These are phyloP conservation scores for Elgonia sp. DNA, from an alignment of 2,888 invertebrate species.

Conservation along the genomic window DNA sequence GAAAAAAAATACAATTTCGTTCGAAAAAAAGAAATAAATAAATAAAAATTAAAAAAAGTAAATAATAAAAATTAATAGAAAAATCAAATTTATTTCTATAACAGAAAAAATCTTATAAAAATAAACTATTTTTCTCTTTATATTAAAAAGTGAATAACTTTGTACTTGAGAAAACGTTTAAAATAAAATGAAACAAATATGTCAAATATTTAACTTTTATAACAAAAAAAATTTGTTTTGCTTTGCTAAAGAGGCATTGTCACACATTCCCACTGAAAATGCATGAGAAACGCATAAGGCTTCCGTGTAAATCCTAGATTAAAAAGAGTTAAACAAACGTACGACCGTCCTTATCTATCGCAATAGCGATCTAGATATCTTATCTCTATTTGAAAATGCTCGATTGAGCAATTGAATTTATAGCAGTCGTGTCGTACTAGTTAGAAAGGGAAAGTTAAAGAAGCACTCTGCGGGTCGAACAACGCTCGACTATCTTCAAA, in stretches of 20 bases:
- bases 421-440: conserved; percentile 54
- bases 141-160: no score
- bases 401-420: conserved; percentile 55
- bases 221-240: conserved; percentile 2
- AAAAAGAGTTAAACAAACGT: conserved; percentile 47
- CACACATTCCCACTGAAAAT: conserved; percentile 9
- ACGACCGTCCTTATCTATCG: conserved; percentile 28
- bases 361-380: conserved; percentile 39
- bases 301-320: conserved; percentile 53
- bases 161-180: no score
- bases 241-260: neutral
- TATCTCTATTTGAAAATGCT: conserved; percentile 50
- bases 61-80: no score
- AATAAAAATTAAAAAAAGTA: no score
- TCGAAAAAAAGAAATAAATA: no score
- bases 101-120: no score
- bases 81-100: no score
- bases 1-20: no score
- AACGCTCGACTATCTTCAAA: conserved; percentile 20
- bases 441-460: conserved; percentile 59
- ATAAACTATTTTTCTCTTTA: no score
- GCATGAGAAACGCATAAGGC: conserved; percentile 34
- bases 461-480: conserved; percentile 28
- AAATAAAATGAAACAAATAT: no score
- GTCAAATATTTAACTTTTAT: no score